Percentiles rank a stretch among this genome's conserved stretches.
These are phyloP conservation scores for Episyrphus balteatus DNA, from an alignment of 1,140 invertebrate species.

Conservation along the genomic window DNA sequence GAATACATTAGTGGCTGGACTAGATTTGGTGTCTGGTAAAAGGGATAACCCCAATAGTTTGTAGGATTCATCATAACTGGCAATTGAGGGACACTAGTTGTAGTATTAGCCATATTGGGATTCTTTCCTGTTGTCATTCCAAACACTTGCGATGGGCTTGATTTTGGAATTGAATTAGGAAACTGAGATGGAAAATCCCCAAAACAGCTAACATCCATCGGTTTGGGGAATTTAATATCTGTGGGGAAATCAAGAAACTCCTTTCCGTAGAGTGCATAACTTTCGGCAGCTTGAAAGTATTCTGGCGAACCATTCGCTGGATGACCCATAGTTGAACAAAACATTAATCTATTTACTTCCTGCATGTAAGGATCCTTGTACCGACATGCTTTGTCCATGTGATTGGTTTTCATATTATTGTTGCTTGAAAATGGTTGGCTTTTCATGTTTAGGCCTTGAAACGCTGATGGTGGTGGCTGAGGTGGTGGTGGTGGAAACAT, in stretches of 20 bases:
- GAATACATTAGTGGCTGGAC: constrained; percentile 5
- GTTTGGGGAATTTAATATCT: constrained; percentile 4
- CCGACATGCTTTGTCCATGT: constrained; percentile 4
- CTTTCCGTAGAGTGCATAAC: constrained; percentile 18
- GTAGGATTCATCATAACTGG: not conserved
- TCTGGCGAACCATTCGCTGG: constrained; percentile 15
- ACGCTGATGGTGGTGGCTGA: too few species aligned
- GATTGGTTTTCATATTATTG: not conserved
- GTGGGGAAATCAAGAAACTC: constrained; percentile 16
- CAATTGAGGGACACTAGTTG: not conserved
- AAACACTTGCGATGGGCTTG: not conserved
- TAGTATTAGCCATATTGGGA: not conserved
- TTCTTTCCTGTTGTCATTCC: not conserved
- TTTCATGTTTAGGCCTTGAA: too few species aligned
- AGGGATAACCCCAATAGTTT: not conserved
- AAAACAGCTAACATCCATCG: not conserved
- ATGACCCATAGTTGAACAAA: constrained; percentile 14
- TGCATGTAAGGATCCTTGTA: constrained; percentile 4
- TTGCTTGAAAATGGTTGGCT: too few species aligned
- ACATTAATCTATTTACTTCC: constrained; percentile 11
- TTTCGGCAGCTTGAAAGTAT: constrained; percentile 26
- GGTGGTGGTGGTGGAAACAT: too few species aligned
- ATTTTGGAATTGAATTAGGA: not conserved
- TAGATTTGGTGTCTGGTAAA: not conserved
- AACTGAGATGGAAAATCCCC: constrained; percentile 12